Conservation (phyloP, 2,113 vertebrate species). For the Microtus pennsylvanicus region DNA sequence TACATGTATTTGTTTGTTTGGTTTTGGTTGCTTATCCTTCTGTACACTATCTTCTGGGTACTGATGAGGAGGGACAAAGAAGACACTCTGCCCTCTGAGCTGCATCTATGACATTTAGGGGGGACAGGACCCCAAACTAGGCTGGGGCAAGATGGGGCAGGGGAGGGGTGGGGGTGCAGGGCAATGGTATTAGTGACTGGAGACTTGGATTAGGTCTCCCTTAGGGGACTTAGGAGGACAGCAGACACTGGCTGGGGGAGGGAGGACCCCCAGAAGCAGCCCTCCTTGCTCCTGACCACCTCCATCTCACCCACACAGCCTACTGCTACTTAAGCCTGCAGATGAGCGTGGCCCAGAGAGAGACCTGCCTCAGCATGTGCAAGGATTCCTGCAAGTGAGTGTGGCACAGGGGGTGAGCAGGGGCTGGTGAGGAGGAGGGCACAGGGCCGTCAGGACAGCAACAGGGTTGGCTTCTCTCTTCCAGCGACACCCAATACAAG, state of each 20-base stretch:
- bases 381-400: conserved; percentile 91
- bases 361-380: conserved; percentile 87
- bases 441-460: fast-evolving
- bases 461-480: conserved; percentile 32
- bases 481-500: conserved; percentile 90
- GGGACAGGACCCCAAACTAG: neutral
- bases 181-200: neutral
- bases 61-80: neutral
- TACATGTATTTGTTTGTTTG: neutral
- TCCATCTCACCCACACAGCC: conserved; percentile 75
- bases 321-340: conserved; percentile 86
- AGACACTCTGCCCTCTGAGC: neutral
- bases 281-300: neutral
- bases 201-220: neutral
- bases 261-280: neutral
- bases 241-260: neutral
- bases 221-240: neutral
- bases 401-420: fast-evolving
- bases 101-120: neutral
- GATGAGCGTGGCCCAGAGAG: conserved; percentile 79
- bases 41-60: fast-evolving
- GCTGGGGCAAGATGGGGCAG: neutral
- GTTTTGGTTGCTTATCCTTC: neutral
- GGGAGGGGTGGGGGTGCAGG: neutral
- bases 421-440: neutral